These are phyloP conservation scores for Hoplostethus mediterraneus DNA, from an alignment of 2,797 vertebrate species.

Conservation along the genomic window DNA sequence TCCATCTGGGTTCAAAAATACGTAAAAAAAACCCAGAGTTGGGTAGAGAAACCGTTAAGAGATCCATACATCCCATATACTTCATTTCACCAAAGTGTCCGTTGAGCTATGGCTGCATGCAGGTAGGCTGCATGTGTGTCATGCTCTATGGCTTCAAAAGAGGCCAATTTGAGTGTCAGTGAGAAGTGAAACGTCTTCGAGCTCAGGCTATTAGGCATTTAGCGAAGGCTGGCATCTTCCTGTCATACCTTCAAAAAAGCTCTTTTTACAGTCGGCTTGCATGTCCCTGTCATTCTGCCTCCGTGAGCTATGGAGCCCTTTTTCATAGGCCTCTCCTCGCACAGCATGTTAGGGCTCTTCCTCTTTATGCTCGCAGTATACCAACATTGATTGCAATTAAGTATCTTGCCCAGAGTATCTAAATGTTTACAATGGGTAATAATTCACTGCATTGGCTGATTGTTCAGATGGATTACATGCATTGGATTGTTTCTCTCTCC, in stretches of 20 bases:
- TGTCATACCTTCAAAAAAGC: conserved; percentile 62
- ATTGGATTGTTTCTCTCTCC: conserved; percentile 72
- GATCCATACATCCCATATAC: conserved; percentile 34
- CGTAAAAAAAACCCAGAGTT: conserved; percentile 42
- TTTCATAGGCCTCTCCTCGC: conserved; percentile 61
- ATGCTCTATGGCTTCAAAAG: conserved; percentile 69
- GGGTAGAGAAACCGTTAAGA: conserved; percentile 18
- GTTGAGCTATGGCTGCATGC: conserved; percentile 56
- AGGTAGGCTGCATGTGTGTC: conserved; percentile 72
- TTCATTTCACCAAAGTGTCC: conserved; percentile 54
- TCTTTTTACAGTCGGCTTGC: conserved; percentile 60
- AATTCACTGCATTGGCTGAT: conserved; percentile 78
- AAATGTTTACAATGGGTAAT: conserved; percentile 83
- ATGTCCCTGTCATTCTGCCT: conserved; percentile 61
- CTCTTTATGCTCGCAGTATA: conserved; percentile 69
- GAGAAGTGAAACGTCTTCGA: conserved; percentile 70
- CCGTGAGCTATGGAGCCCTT: conserved; percentile 69
- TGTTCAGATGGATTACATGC: conserved; percentile 80
- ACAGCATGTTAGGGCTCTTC: conserved; percentile 65
- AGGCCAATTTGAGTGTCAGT: conserved; percentile 72
- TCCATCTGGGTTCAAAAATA: conserved; percentile 50
- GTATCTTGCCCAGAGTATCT: conserved; percentile 80
- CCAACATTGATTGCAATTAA: conserved; percentile 85
- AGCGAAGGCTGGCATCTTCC: conserved; percentile 70
- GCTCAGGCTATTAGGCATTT: conserved; percentile 70